Conservation (phyloP, 1,140 invertebrate species). For the Oreohelix idahoensis region DNA sequence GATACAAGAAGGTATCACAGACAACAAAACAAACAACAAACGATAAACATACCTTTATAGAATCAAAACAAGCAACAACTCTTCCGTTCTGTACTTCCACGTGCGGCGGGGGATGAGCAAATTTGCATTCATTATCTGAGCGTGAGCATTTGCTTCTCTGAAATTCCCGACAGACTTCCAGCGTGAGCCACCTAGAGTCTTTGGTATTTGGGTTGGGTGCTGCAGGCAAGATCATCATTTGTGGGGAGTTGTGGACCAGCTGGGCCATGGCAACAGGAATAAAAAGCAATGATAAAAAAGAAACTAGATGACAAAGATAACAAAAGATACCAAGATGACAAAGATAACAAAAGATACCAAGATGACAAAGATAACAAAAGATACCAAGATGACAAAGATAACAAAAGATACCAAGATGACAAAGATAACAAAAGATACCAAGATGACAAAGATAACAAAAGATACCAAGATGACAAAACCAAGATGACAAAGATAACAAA, state of each 20-base stretch:
- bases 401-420: too few species aligned
- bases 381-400: too few species aligned
- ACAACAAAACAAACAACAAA: not conserved
- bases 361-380: too few species aligned
- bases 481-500: too few species aligned
- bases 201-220: constrained; percentile 82
- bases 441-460: too few species aligned
- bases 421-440: too few species aligned
- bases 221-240: constrained; percentile 55
- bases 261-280: constrained; percentile 83
- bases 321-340: too few species aligned
- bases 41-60: constrained; percentile 94
- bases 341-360: too few species aligned
- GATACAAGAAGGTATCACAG: not conserved
- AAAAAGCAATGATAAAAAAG: too few species aligned
- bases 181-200: constrained; percentile 99
- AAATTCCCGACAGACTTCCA: constrained; percentile 99
- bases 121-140: constrained; percentile 99
- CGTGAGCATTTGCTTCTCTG: constrained; percentile 99
- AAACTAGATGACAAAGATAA: too few species aligned
- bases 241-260: constrained; percentile 80
- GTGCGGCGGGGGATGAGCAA: constrained; percentile 98
- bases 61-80: constrained; percentile 99
- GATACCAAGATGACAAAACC: too few species aligned
- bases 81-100: constrained; percentile 99